phyloP scores from a whole-genome alignment of 2,113 vertebrate species.

The Aphelocoma coerulescens region DNA sequence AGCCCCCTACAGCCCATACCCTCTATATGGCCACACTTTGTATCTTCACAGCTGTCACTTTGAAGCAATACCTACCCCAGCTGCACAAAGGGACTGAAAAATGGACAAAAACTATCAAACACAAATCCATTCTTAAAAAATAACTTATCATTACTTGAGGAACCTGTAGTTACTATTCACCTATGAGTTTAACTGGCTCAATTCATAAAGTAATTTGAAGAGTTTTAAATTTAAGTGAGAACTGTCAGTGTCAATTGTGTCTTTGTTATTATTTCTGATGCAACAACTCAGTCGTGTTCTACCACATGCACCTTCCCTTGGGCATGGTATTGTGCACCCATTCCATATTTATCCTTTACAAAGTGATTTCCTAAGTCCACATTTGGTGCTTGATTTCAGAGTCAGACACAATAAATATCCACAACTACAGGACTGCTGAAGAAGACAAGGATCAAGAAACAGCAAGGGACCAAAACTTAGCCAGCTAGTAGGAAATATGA shows the following conservation, averaged over 20 bases:
- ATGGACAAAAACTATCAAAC: background rate
- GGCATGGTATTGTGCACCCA: background rate
- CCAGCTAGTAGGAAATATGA: background rate
- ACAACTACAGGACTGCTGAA: background rate
- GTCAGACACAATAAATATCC: background rate
- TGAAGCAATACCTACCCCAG: background rate
- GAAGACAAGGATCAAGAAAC: background rate
- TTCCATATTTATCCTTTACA: background rate
- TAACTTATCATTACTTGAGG: background rate
- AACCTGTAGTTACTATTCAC: background rate
- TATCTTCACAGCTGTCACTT: background rate
- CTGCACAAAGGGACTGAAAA: background rate
- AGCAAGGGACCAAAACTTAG: background rate
- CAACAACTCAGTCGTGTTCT: background rate
- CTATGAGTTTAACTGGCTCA: background rate
- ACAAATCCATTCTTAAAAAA: background rate
- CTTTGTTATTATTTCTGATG: background rate
- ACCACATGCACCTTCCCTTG: background rate
- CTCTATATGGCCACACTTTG: background rate
- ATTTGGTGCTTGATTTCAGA: background rate
- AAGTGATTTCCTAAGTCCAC: background rate
- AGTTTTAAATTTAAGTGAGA: background rate
- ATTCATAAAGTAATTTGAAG: background rate
- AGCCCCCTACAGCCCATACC: fast-evolving
- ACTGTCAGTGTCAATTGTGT: background rate